Conservation (phyloP, 2,797 vertebrate species). For the Hypotaenidia philippensis region DNA sequence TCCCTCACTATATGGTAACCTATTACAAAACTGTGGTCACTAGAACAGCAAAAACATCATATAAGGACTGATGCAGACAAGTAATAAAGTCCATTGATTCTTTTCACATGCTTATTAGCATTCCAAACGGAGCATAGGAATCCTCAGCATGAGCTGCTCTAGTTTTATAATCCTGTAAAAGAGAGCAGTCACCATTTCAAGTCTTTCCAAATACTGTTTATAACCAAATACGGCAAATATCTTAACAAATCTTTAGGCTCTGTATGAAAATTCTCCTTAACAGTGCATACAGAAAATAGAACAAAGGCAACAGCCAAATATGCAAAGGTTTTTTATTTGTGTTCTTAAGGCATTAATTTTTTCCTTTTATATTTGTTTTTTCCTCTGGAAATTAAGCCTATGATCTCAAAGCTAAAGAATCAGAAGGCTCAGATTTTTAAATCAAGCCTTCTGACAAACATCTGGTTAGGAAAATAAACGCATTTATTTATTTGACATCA, state of each 20-base stretch:
- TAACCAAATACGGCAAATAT: background rate
- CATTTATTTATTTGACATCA: background rate
- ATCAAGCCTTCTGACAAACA: background rate
- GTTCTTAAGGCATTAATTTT: background rate
- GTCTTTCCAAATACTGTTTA: conserved; percentile 1
- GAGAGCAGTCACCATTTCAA: background rate
- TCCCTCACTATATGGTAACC: background rate
- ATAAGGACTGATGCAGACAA: background rate
- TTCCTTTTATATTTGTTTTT: background rate
- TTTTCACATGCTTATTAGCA: background rate
- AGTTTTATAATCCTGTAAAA: background rate
- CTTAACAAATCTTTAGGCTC: background rate
- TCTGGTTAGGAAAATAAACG: background rate
- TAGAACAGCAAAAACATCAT: background rate
- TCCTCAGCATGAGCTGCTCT: background rate
- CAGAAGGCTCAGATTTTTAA: background rate
- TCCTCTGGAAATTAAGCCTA: background rate
- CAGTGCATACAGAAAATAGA: background rate
- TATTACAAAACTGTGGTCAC: background rate
- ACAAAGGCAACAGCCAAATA: background rate
- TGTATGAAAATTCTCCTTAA: background rate
- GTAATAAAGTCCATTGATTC: background rate
- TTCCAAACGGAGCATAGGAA: background rate
- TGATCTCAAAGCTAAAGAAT: background rate
- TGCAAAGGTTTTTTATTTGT: background rate